A percentile compares a stretch with the other conserved stretches of the same genome.
Conservation (phyloP, 23 tunicate genomes). For the Trididemnum miniatum region DNA sequence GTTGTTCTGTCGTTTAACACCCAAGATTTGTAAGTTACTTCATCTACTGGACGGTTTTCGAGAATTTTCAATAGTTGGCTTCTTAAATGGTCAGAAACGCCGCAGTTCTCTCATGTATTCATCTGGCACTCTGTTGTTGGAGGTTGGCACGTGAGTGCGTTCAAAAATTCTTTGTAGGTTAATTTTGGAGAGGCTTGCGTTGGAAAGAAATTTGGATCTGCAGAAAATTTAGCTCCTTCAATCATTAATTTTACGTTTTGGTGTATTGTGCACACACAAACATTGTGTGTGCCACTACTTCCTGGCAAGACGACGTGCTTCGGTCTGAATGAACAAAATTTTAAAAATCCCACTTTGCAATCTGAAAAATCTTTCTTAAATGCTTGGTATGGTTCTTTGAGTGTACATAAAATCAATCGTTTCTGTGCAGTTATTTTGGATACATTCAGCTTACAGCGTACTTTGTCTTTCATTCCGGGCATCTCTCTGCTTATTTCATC, state of each 20-base stretch:
- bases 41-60: background rate
- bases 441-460: background rate
- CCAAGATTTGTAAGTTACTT: conserved; percentile 2
- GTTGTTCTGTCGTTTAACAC: background rate
- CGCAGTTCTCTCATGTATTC: background rate
- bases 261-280: conserved; percentile 4
- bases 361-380: background rate
- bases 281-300: background rate
- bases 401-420: background rate
- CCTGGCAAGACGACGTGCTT: background rate
- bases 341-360: background rate
- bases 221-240: background rate
- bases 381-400: background rate
- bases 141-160: background rate
- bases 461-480: background rate
- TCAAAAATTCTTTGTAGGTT: background rate
- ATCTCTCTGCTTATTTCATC: background rate
- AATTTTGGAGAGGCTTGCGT: too few relatives aligned
- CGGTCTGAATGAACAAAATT: background rate
- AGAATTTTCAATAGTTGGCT: background rate
- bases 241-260: background rate
- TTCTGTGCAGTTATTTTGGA: background rate
- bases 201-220: too few relatives aligned
- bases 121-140: background rate
- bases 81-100: background rate